Evolutionary conservation across 2,113 vertebrate genomes (phyloP).

Genomic region (Phoenicopterus ruber): DNA sequence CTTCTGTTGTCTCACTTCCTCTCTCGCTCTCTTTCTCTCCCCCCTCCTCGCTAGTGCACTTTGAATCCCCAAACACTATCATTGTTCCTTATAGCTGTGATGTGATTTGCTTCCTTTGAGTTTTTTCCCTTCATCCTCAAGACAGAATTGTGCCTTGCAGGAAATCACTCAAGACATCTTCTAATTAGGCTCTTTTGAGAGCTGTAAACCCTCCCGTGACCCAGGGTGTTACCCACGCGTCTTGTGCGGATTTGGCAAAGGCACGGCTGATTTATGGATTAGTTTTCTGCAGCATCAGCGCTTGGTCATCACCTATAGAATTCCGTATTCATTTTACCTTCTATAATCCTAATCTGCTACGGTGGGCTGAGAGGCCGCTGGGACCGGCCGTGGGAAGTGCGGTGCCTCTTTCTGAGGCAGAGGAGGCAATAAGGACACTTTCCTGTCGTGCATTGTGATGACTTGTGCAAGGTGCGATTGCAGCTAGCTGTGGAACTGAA

Average conservation of each 20-base stretch:
- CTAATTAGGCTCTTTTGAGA: background rate
- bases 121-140: background rate
- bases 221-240: background rate
- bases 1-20: conserved; percentile 82
- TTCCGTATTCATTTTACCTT: background rate
- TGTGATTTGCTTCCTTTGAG: conserved; percentile 40
- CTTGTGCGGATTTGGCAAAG: background rate
- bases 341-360: background rate
- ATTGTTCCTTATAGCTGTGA: conserved; percentile 75
- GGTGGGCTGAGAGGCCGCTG: background rate
- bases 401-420: background rate
- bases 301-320: background rate
- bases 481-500: background rate
- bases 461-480: background rate
- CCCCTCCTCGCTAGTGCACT: conserved; percentile 46
- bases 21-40: conserved; percentile 68
- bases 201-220: background rate
- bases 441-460: fast-evolving
- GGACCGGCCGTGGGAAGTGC: background rate
- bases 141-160: background rate
- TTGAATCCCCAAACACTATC: conserved; percentile 67
- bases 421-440: background rate
- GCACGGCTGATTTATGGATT: background rate
- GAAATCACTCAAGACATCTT: conserved; percentile 18
- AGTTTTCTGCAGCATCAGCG: background rate